Evolutionary conservation across 2,888 invertebrate species (phyloP), one percentile per base, ranked within the genome.

Genomic region (Gordius sp.): DNA sequence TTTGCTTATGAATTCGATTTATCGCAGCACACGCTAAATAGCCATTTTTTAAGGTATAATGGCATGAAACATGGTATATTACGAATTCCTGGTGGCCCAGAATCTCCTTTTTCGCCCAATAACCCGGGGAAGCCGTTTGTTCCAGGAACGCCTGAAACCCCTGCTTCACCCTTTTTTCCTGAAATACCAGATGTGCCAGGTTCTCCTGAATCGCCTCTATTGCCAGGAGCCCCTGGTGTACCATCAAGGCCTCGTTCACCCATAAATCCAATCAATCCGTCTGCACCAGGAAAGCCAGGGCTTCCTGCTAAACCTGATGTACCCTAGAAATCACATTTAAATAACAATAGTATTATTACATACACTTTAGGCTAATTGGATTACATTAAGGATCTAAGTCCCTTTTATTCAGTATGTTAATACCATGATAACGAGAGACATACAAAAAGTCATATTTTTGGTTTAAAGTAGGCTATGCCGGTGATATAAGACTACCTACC

Each of bases 71-170:
- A 33, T 33, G 39, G n/a, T 33, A 13, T 33, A 33, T 60, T 62
- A 26, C 67, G 67, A 56, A 65, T 63, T n/a, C 66, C 66, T 1
- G 67, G 66, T 53, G 66, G 66, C 60, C 67, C 67, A 57, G 65
- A 67, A 33, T 58, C 53, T 59, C 66, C 66, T 33, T 61, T 59
- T 13, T 61, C 27, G 56, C 65, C 65, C 24, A 63, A 62, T 26
- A 61, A 57, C 58, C 81, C 82, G 57, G 72, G 66, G 2, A 67
- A 59, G 57, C 81, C 81, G 26, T 47, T 23, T 4, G 23, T 20
- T 1, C 59, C 59, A 18, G 59, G 47, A 24, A 52, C 16, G n/a
- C 59, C 59, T 1, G 25, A 1, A 24, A 16, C 25, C 16, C 56
- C 27, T 27, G 39, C 24, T 2, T 25, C 18, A 1, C 56, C 28